Conservation (phyloP, 2,113 vertebrate species). For the Melospiza melodia region DNA sequence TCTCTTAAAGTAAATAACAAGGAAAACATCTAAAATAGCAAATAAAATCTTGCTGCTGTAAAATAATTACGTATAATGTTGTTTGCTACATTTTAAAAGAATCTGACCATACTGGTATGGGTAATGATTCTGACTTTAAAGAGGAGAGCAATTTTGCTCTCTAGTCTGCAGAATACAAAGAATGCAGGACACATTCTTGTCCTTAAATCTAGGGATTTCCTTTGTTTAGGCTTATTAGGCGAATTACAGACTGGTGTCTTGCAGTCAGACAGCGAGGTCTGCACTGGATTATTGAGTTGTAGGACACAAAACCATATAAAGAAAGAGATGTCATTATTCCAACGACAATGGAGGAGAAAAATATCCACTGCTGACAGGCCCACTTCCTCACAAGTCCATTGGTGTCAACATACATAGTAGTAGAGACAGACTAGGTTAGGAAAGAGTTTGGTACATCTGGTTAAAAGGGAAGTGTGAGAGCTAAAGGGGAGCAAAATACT, state of each 20-base stretch:
- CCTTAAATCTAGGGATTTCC: constrained; percentile 71
- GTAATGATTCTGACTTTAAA: constrained; percentile 17
- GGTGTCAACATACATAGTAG: constrained; percentile 59
- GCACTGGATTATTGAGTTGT: constrained; percentile 58
- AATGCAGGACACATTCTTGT: constrained; percentile 41
- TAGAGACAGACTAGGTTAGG: constrained; percentile 63
- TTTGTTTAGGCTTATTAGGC: constrained; percentile 63
- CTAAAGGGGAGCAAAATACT: constrained; percentile 63
- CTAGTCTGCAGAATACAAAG: not conserved
- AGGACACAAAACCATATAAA: constrained; percentile 71
- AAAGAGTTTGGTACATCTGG: constrained; percentile 68
- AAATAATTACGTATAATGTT: constrained; percentile 4
- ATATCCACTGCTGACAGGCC: constrained; percentile 70
- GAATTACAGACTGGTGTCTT: constrained; percentile 64
- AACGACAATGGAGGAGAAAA: constrained; percentile 66
- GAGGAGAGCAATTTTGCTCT: constrained; percentile 2
- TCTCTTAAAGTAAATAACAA: not conserved
- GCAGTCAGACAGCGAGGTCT: constrained; percentile 61
- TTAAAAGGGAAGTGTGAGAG: constrained; percentile 59
- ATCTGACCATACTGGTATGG: not conserved
- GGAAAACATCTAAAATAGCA: not conserved
- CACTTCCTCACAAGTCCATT: constrained; percentile 62
- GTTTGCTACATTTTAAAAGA: not conserved
- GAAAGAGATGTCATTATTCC: constrained; percentile 74
- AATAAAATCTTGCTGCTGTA: constrained; percentile 12